A percentile compares a stretch with the other conserved stretches of the same genome.
Evolutionary conservation across 2,888 invertebrate genomes (phyloP).

Genomic region (Pheosia gnoma): DNA sequence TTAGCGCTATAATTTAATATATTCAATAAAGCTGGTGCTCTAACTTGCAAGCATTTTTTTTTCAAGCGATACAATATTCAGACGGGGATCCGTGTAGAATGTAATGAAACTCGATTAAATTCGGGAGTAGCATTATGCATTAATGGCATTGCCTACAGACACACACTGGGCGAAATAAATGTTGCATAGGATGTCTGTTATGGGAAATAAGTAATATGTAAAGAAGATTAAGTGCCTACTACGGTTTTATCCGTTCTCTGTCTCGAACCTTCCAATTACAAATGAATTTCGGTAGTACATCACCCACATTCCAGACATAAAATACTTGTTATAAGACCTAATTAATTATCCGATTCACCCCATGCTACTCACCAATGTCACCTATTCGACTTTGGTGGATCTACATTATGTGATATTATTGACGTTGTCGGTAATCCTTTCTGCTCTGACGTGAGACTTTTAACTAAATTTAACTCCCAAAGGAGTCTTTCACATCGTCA

Average conservation of each 20-base stretch:
- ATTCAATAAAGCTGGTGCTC: no score
- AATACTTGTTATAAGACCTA: not conserved
- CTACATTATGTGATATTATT: not conserved
- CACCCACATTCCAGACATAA: not conserved
- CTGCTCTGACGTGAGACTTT: not conserved
- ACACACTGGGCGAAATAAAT: not conserved
- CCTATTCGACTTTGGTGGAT: not conserved
- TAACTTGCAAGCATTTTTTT: slow-evolving; percentile 16
- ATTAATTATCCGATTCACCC: not conserved
- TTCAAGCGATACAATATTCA: slow-evolving; percentile 24
- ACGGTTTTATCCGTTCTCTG: no score
- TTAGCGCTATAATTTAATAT: no score
- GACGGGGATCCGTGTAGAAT: slow-evolving; percentile 3
- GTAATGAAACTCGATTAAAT: slow-evolving; percentile 29
- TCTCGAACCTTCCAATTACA: no score
- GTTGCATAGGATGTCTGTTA: not conserved
- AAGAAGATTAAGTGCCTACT: no score
- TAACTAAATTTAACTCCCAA: not conserved
- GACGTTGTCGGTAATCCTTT: not conserved
- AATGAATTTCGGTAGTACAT: not conserved
- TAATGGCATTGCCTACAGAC: slow-evolving; percentile 25
- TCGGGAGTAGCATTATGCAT: slow-evolving; percentile 25
- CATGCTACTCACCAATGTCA: not conserved
- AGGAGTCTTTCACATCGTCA: no score
- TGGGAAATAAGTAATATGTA: no score